phyloP scores from a whole-genome alignment of 1,140 invertebrate species.

The Phortica variegata region DNA sequence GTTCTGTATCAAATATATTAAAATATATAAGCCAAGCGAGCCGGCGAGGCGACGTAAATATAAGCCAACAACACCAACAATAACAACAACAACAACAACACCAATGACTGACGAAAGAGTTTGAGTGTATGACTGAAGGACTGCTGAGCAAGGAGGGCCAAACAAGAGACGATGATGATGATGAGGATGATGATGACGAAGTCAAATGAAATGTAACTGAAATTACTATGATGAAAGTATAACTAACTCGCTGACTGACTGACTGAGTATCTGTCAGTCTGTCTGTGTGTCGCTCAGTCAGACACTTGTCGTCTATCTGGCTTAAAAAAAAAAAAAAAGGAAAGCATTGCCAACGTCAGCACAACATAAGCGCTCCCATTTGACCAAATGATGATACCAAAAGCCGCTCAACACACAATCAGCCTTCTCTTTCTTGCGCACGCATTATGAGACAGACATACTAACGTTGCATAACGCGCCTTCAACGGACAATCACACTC shows the following conservation, averaged over 20 bases:
- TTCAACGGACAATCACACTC: constrained; percentile 31
- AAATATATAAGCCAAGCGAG: constrained; percentile 39
- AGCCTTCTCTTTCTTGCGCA: no score
- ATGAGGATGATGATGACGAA: constrained; percentile 17
- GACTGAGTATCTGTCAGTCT: neutral
- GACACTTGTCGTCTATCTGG: neutral
- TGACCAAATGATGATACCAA: neutral
- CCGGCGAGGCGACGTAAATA: no score
- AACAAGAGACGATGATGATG: constrained; percentile 27
- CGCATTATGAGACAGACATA: no score
- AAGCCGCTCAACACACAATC: no score
- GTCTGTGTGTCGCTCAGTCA: neutral
- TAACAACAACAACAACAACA: no score
- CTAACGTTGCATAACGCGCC: neutral
- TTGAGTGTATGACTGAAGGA: no score
- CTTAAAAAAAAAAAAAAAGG: neutral
- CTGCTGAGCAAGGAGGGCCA: no score
- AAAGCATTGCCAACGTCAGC: constrained; percentile 19
- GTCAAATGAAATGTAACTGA: constrained; percentile 1
- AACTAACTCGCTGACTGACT: no score
- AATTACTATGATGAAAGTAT: no score
- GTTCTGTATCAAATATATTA: constrained; percentile 57
- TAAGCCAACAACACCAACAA: no score
- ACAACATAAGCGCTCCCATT: neutral
- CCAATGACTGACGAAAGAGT: no score